Percentiles rank a stretch among this genome's conserved stretches.
Evolutionary conservation across 2,797 vertebrate species (phyloP).

Genomic region (Odontamblyopus lacepedii): DNA sequence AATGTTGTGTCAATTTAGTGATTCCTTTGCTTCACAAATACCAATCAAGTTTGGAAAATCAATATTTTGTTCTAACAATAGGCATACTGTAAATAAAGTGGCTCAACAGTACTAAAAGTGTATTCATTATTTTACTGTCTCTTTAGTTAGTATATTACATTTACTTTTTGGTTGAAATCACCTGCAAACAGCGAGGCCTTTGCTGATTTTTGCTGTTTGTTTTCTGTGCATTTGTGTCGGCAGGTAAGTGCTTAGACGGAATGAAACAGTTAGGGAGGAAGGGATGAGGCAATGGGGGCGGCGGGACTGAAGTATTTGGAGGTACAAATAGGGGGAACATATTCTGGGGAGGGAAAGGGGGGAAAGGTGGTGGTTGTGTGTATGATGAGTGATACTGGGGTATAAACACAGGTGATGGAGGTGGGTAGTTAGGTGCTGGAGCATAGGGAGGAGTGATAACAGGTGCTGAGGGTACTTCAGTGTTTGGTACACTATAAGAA

Average conservation of each 20-base stretch:
- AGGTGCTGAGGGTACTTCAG: constrained; percentile 9
- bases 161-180: constrained; percentile 55
- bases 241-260: background rate
- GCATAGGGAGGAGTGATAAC: background rate
- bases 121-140: background rate
- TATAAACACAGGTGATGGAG: background rate
- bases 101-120: background rate
- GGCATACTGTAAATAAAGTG: background rate
- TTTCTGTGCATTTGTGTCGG: constrained; percentile 10
- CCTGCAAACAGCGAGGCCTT: constrained; percentile 63
- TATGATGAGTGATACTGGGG: constrained; percentile 9
- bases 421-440: too few relatives aligned
- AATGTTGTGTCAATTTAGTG: background rate
- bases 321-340: constrained; percentile 23
- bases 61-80: background rate
- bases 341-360: constrained; percentile 26
- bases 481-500: background rate
- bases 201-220: constrained; percentile 30
- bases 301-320: constrained; percentile 23
- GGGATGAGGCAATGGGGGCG: constrained; percentile 17
- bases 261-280: background rate
- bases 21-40: background rate
- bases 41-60: background rate
- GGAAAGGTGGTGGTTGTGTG: constrained; percentile 7
- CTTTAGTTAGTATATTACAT: background rate